Evolutionary conservation across 2,113 vertebrate genomes (phyloP).

Genomic region (Archilochus colubris): DNA sequence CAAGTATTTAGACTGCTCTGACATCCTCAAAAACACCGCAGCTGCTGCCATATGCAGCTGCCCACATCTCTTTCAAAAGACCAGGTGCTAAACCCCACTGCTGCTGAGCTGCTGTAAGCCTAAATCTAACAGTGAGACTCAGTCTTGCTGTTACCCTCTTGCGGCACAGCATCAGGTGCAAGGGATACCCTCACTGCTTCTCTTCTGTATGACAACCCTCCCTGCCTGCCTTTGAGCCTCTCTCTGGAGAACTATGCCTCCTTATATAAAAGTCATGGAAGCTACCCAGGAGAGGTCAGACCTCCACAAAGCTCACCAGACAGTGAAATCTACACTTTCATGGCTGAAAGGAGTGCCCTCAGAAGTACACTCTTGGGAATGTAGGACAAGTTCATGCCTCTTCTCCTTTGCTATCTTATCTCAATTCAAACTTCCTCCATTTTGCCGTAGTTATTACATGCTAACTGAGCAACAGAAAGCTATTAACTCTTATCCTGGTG

Average conservation of each 20-base stretch:
- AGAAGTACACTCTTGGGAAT: not conserved
- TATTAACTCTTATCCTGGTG: not conserved
- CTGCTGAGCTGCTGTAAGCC: not conserved
- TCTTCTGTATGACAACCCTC: not conserved
- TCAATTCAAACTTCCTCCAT: not conserved
- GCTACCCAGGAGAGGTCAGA: not conserved
- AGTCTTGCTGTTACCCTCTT: not conserved
- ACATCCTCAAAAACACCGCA: not conserved
- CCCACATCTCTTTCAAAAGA: not conserved
- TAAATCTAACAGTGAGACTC: not conserved
- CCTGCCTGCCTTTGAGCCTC: not conserved
- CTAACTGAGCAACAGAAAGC: not conserved
- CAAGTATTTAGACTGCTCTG: not conserved
- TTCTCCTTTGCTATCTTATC: not conserved
- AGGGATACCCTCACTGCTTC: not conserved
- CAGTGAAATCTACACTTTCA: not conserved
- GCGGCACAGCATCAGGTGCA: not conserved
- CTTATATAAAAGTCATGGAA: not conserved
- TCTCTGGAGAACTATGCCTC: not conserved
- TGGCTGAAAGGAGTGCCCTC: not conserved
- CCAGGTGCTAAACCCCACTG: not conserved
- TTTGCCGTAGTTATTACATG: not conserved
- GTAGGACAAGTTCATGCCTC: not conserved
- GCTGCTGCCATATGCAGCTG: not conserved
- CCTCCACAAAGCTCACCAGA: not conserved